phyloP scores from a whole-genome alignment of 2,888 invertebrate genomes.

The Bellardia bayeri region DNA sequence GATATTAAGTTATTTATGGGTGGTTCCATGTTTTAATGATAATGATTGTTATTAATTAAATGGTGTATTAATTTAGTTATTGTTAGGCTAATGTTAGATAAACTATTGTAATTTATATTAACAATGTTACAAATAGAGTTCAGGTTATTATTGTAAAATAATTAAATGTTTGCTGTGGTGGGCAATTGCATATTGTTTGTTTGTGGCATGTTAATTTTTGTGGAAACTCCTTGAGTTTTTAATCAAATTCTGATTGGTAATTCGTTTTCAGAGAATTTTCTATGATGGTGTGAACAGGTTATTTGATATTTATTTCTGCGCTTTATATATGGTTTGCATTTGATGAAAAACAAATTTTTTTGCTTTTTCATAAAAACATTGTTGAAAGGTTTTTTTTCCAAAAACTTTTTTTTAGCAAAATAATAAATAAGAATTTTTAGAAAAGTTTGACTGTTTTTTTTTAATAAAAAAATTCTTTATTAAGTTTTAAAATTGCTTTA shows the following conservation, averaged over 20 bases:
- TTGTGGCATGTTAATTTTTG: background rate
- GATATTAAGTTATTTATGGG: conserved; percentile 64
- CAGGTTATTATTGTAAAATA: background rate
- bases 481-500: no score
- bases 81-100: background rate
- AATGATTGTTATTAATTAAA: conserved; percentile 29
- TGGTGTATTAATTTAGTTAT: conserved; percentile 4
- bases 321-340: background rate
- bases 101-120: conserved; percentile 8
- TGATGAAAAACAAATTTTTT: background rate
- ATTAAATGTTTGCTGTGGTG: background rate
- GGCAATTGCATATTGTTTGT: background rate
- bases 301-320: background rate
- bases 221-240: conserved; percentile 74
- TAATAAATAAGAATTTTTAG: no score
- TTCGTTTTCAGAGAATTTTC: conserved; percentile 21
- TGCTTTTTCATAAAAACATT: no score
- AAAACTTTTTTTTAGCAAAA: no score
- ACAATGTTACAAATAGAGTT: background rate
- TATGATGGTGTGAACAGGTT: conserved; percentile 71
- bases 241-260: conserved; percentile 66
- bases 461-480: no score
- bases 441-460: no score
- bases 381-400: no score
- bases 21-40: conserved; percentile 41